Percentiles rank a stretch among this genome's conserved stretches.
These are phyloP conservation scores for Aleiodes sp. DNA, from an alignment of 1,140 invertebrate species.

Conservation along the genomic window DNA sequence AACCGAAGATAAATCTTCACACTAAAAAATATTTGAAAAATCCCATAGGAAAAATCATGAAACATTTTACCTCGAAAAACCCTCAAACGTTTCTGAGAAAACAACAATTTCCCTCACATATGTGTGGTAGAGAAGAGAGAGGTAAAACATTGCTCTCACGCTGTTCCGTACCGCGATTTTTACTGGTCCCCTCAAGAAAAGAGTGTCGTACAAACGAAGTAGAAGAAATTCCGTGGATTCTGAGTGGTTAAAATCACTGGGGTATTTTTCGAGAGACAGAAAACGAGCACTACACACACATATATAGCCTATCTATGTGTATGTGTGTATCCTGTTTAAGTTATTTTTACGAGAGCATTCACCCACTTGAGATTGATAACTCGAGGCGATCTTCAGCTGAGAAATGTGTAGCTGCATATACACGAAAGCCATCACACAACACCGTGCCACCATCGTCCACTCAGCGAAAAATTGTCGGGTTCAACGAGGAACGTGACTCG, in stretches of 20 bases:
- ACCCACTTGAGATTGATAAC: conserved; percentile 17
- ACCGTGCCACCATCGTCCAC: not conserved
- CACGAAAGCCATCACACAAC: not conserved
- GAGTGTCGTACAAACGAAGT: conserved; percentile 10
- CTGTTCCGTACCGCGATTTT: not conserved
- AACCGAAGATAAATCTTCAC: too few relatives aligned
- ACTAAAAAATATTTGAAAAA: too few relatives aligned
- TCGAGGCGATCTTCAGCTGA: not conserved
- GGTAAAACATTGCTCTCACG: not conserved
- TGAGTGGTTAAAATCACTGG: conserved; percentile 14
- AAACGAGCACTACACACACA: too few relatives aligned
- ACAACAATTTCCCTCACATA: too few relatives aligned
- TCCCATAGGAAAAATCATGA: too few relatives aligned
- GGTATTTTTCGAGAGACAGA: conserved; percentile 11
- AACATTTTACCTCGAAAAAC: too few relatives aligned
- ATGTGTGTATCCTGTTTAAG: conserved; percentile 8
- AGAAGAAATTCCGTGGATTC: conserved; percentile 12
- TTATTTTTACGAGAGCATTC: conserved; percentile 12
- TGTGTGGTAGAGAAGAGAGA: too few relatives aligned
- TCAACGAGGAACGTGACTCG: conserved; percentile 28
- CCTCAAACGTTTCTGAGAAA: too few relatives aligned
- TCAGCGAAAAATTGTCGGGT: conserved; percentile 43
- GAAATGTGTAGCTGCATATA: not conserved
- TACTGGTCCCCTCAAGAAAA: not conserved
- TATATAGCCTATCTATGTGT: too few relatives aligned